Percentiles rank a stretch among this genome's conserved stretches.
Evolutionary conservation across 2,113 vertebrate species (phyloP).

Genomic region (Pygoscelis adeliae): DNA sequence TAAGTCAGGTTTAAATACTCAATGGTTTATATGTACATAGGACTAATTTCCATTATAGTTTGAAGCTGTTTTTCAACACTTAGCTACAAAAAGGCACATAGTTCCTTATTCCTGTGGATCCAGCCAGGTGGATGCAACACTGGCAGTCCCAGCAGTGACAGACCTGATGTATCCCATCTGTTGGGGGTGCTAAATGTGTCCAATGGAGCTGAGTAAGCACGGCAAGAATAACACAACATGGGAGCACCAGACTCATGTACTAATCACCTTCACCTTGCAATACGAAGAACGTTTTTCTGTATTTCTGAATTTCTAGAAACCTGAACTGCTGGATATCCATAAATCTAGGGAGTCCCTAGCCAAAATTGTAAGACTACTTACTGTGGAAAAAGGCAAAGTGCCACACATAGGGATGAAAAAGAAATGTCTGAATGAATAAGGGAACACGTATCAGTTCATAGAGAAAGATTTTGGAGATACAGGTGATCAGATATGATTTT

Average conservation of each 20-base stretch:
- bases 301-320: neutral
- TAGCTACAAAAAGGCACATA: neutral
- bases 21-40: neutral
- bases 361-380: neutral
- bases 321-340: neutral
- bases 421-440: neutral
- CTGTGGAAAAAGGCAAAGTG: neutral
- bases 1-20: neutral
- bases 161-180: neutral
- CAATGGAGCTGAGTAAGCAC: neutral
- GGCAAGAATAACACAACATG: neutral
- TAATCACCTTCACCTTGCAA: neutral
- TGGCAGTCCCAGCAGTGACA: neutral
- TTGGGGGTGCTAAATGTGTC: neutral
- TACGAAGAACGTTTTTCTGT: neutral
- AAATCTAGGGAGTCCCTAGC: neutral
- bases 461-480: neutral
- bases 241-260: neutral
- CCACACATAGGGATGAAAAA: neutral
- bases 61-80: neutral
- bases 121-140: neutral
- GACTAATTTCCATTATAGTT: neutral
- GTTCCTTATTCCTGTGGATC: neutral
- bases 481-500: neutral
- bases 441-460: neutral